Base-by-base conservation (phyloP, 35 echinoderm and acorn worm genomes). In the Stichopus chloronotus region DNA sequence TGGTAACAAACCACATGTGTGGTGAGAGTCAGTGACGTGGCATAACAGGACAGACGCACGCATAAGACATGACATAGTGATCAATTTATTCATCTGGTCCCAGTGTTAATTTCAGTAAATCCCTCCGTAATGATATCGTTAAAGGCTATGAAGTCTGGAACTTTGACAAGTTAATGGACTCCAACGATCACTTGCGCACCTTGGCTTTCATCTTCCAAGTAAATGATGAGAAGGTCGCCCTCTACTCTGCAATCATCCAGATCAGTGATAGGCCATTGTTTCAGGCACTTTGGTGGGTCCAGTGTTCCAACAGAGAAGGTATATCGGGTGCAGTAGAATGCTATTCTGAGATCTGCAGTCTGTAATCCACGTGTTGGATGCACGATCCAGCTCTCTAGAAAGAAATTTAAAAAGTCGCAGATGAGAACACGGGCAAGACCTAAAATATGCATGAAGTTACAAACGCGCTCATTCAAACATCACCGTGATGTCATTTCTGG, bases 231-330 rank as follows among this genome's bases (percentile, higher is more conserved):
- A 12, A 55, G 19, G 19, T 83, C 80, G 7, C 80, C 80, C 4
- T 55, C 80, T 0, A 83, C 43, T n/a, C 80, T 52, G 55, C 52
- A 83, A 55, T 55, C 80, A 55, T 24, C 52, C 8, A 83, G 13
- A 13, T 83, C 52, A 14, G 43, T 83, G 19, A 52, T 83, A 24
- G 25, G 11, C 52, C 55, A 83, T 19, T 83, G 80, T 55, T 52
- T 19, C 13, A 83, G 55, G 54, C 80, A 83, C 55, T 83, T 83
- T 55, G 80, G 80, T 7, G 80, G 80, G 54, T 83, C 55, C 25
- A 83, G 5, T 11, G 52, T 53, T 83, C 80, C 80, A 55, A 83
- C 52, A 0, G 80, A 83, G n/a, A 83, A 52, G 53, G 25, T 14
- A 43, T 43, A 83, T 55, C 80, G 52, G 9, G 80, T 83, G 52